Conservation (phyloP, 1,140 invertebrate genomes). For the Forficula auricularia region DNA sequence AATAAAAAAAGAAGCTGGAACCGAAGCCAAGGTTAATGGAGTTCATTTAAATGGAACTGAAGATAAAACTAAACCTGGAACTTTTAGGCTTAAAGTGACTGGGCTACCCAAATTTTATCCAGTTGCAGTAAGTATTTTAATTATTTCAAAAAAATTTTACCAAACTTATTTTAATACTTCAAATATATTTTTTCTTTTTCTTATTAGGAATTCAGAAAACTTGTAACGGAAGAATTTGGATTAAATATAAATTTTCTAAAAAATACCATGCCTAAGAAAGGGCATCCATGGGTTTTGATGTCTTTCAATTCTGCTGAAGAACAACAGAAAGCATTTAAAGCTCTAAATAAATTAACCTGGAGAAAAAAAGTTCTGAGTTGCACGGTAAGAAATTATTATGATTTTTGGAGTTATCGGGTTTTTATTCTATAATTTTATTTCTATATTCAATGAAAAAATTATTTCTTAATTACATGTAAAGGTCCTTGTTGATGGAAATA, state of each 20-base stretch:
- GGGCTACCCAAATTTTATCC: conserved; percentile 19
- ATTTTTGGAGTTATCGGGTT: no score
- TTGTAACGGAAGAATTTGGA: conserved; percentile 15
- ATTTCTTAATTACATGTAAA: no score
- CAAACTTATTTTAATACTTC: not conserved
- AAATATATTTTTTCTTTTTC: not conserved
- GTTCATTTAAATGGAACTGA: not conserved
- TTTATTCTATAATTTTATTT: no score
- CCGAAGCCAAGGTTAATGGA: conserved; percentile 3
- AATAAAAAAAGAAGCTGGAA: not conserved
- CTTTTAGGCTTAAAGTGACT: conserved; percentile 18
- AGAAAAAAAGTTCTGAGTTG: conserved; percentile 11
- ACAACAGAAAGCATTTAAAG: conserved; percentile 8
- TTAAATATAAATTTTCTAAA: conserved; percentile 13
- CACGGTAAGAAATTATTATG: conserved; percentile 13
- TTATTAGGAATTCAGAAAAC: conserved; percentile 16
- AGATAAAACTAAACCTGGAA: conserved; percentile 4
- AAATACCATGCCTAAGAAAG: conserved; percentile 14
- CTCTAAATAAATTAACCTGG: conserved; percentile 10
- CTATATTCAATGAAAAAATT: no score
- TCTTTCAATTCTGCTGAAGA: conserved; percentile 9
- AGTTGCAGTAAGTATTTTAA: conserved; percentile 13
- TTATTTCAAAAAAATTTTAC: not conserved
- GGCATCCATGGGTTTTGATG: conserved; percentile 13
- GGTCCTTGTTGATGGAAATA: no score